Evolutionary conservation across 2,113 vertebrate genomes (phyloP).

Genomic region (Hippocampus guttulatus): DNA sequence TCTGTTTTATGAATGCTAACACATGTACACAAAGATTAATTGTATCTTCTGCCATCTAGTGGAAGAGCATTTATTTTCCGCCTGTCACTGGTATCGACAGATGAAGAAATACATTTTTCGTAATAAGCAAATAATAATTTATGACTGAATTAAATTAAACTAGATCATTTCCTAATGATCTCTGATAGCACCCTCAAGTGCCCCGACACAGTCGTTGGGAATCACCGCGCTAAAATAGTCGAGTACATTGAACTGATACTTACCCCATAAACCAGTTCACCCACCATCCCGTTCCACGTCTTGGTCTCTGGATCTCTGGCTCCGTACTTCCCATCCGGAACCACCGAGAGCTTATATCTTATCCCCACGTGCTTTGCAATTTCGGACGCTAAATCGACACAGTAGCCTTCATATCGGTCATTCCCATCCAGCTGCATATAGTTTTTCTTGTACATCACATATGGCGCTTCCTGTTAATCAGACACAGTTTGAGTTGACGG

Average conservation of each 20-base stretch:
- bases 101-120: no score
- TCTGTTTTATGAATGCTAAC: no score
- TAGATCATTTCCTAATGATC: no score
- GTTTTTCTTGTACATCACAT: constrained; percentile 99
- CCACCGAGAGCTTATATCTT: constrained; percentile 94
- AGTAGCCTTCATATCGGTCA: constrained; percentile 99
- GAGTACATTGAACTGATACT: constrained; percentile 65
- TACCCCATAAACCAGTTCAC: constrained; percentile 98
- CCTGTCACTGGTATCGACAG: no score
- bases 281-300: constrained; percentile 99
- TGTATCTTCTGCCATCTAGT: no score
- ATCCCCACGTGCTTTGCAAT: constrained; percentile 98
- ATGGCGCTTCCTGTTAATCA: constrained; percentile 94
- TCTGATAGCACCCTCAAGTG: no score
- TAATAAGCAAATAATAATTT: no score
- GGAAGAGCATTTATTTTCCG: no score
- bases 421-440: constrained; percentile 92
- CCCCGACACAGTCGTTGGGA: no score
- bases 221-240: neutral
- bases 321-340: constrained; percentile 94
- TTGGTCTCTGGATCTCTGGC: constrained; percentile 95
- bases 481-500: constrained; percentile 68
- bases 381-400: constrained; percentile 98
- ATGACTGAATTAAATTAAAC: no score
- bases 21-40: no score